These are phyloP conservation scores for Luscinia luscinia DNA, from an alignment of 2,797 vertebrate genomes.

Conservation along the genomic window DNA sequence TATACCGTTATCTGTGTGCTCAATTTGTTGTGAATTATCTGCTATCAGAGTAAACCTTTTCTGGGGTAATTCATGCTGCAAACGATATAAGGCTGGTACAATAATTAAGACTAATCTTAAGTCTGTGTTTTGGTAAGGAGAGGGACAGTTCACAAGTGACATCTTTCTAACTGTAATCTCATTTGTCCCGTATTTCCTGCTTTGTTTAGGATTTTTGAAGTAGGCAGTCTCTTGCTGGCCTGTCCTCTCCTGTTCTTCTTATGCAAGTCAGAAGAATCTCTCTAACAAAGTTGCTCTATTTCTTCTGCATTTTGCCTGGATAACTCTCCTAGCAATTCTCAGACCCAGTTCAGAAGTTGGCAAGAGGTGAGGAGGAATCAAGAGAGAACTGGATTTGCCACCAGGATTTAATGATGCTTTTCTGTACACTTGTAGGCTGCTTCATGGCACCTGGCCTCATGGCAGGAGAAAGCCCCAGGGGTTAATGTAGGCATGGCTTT, in stretches of 20 bases:
- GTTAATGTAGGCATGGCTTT: background rate
- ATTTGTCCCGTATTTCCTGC: background rate
- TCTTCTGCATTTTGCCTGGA: background rate
- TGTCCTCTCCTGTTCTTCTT: background rate
- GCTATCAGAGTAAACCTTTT: background rate
- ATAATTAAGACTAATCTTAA: background rate
- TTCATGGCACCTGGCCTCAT: background rate
- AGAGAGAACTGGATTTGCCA: background rate
- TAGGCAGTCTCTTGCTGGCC: background rate
- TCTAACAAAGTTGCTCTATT: background rate
- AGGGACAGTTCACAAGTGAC: background rate
- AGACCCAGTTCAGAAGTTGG: background rate
- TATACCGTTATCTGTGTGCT: accelerated
- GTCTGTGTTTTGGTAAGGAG: background rate
- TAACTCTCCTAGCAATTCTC: background rate
- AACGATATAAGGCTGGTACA: background rate
- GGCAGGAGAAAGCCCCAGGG: background rate
- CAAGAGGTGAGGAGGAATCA: accelerated
- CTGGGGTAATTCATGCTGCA: background rate
- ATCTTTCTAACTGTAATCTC: background rate
- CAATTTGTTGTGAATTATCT: background rate
- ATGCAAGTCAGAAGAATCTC: background rate
- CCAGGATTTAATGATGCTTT: background rate
- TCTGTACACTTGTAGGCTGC: background rate
- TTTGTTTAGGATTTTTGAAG: background rate